These are phyloP conservation scores for Drosophila greeni DNA, from an alignment of 2,888 invertebrate genomes.

Conservation along the genomic window DNA sequence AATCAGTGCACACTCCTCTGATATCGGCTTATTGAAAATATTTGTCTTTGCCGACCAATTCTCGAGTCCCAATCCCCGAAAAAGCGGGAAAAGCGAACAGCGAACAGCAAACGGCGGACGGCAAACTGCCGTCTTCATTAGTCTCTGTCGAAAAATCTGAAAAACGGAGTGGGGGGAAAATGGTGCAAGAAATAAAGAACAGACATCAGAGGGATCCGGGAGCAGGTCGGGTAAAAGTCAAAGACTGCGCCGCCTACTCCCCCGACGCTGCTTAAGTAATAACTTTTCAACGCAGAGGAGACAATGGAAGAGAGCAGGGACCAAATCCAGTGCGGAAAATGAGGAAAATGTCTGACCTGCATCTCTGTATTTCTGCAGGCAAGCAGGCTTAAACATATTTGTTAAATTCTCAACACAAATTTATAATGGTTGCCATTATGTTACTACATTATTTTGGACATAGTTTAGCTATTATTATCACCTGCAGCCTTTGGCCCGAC, in stretches of 20 bases:
- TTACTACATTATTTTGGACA: background rate
- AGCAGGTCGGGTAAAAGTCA: conserved; percentile 38
- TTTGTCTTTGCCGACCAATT: conserved; percentile 50
- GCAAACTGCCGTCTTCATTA: conserved; percentile 63
- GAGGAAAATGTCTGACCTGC: conserved; percentile 3
- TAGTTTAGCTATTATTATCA: background rate
- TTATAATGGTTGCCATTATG: background rate
- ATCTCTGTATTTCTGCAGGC: conserved; percentile 1
- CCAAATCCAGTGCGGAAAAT: conserved; percentile 7
- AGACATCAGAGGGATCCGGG: conserved; percentile 4
- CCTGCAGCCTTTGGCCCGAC: background rate
- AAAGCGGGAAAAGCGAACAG: conserved; percentile 7
- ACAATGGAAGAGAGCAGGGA: conserved; percentile 12
- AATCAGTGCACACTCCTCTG: conserved; percentile 70
- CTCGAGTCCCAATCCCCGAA: conserved; percentile 13
- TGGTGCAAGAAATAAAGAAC: conserved; percentile 1
- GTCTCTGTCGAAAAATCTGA: conserved; percentile 48
- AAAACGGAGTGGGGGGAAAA: background rate
- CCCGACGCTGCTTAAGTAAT: conserved; percentile 50
- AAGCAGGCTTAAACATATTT: conserved; percentile 2
- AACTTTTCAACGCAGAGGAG: conserved; percentile 37
- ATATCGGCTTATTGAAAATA: conserved; percentile 69
- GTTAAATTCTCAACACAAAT: conserved; percentile 2
- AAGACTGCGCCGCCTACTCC: conserved; percentile 46
- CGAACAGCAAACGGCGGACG: conserved; percentile 10